phyloP scores from a whole-genome alignment of 30 jellyfish, hydroid and myxozoan genomes.

The Pseudorhiza aurosa region DNA sequence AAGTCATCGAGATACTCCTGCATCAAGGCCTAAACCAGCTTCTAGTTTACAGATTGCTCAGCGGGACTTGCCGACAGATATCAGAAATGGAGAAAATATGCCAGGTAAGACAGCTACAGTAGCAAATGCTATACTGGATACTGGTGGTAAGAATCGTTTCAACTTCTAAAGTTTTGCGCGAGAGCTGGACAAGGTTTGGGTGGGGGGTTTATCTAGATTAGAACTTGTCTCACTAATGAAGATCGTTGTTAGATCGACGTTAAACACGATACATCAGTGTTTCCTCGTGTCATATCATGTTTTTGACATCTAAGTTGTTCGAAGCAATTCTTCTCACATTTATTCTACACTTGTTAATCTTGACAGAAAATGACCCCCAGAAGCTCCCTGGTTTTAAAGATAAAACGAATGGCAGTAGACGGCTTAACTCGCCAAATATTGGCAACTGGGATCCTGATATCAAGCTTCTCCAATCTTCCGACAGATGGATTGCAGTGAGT shows the following conservation, averaged over 20 bases:
- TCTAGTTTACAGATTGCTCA: neutral
- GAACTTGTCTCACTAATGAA: no score
- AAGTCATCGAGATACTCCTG: neutral
- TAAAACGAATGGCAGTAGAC: constrained; percentile 11
- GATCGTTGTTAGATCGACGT: no score
- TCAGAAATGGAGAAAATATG: neutral
- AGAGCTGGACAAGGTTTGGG: no score
- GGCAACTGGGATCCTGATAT: constrained; percentile 81
- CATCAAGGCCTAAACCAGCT: constrained; percentile 8
- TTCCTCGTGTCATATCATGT: no score
- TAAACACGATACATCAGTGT: no score
- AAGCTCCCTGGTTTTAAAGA: neutral
- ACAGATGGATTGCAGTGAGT: constrained; percentile 73
- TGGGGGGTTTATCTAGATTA: no score
- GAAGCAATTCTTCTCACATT: no score
- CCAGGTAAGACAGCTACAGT: neutral
- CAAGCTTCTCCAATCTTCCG: constrained; percentile 71
- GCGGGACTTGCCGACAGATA: neutral
- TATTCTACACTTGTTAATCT: no score
- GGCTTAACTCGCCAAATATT: constrained; percentile 66
- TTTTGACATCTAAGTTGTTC: no score
- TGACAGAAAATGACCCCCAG: neutral
- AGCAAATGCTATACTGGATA: neutral
- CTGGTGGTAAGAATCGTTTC: no score
- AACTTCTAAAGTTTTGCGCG: no score